Evolutionary conservation across 2,113 vertebrate genomes (phyloP), one percentile per base, ranked within the genome.

Genomic region (Vicugna pacos): DNA sequence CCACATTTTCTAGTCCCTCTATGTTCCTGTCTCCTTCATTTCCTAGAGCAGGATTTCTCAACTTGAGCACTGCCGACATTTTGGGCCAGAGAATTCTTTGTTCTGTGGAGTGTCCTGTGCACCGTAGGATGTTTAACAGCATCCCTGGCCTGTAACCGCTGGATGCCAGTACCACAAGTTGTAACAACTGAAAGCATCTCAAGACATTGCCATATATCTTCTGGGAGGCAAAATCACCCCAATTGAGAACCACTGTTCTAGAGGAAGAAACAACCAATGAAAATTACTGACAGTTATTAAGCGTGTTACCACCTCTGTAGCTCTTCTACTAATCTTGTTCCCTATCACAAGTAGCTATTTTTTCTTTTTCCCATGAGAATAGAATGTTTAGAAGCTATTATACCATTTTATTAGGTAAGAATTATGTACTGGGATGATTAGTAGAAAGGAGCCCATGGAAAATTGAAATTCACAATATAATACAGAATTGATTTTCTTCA

Each of bases 401-500:
- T 28, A 62, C 10, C 13, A 12, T 84, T 85, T 79, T 73, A 73
- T 67, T 93, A 73, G 69, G 9, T 50, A 65, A 62, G 10, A 60
- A 17, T 77, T 93, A 24, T 46, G n/a, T 75, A 56, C 50, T 93
- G 38, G 22, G 58, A 52, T 32, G 60, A 50, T 82, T 85, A 62
- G 50, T 67, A 94, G 50, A 89, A 90, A 85, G 26, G 22, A 70
- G 17, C 28, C n/a, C 13, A 54, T 4, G 85, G 35, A 76, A 72
- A 56, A 38, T 54, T 28, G n/a, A 67, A 50, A 80, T 70, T 89
- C 32, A 84, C 48, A 52, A 62, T 70, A 3, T 73, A 89, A 65
- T 52, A 14, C 62, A 88, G 62, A 94, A 82, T 79, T 79, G 32
- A 10, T 95, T 95, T 81, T 58, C 58, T 81, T 58, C 58, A 62